Evolutionary conservation across 92 coral and sea anemone genomes (phyloP).

Genomic region (Epizoanthus ramosus): DNA sequence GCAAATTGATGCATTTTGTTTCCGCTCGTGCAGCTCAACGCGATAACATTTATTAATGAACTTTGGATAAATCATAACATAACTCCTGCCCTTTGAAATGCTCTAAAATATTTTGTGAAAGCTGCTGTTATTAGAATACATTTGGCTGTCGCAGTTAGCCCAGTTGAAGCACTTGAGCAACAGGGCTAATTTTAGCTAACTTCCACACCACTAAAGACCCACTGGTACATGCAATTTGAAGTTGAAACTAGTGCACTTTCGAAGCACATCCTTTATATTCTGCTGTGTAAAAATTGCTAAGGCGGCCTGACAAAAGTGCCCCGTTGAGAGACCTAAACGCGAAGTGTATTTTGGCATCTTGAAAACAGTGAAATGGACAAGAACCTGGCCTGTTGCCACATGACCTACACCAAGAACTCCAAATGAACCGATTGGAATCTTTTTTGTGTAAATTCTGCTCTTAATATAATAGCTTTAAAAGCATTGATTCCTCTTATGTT

Average conservation of each 20-base stretch:
- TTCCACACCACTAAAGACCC: not conserved
- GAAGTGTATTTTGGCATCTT: too few species aligned
- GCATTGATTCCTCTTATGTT: too few species aligned
- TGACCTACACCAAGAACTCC: too few species aligned
- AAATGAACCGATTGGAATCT: too few species aligned
- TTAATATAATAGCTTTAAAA: too few species aligned
- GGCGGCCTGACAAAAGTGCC: too few species aligned
- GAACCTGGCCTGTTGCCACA: too few species aligned
- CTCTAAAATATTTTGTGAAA: not conserved
- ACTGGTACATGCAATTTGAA: slow-evolving; percentile 36
- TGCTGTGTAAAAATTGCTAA: too few species aligned
- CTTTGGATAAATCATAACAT: slow-evolving; percentile 15
- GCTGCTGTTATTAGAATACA: not conserved
- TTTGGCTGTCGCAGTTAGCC: slow-evolving; percentile 4
- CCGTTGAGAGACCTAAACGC: too few species aligned
- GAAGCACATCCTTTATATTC: not conserved
- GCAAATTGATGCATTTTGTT: slow-evolving; percentile 37
- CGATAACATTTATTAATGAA: slow-evolving; percentile 22
- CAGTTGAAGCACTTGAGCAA: slow-evolving; percentile 18
- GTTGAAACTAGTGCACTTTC: slow-evolving; percentile 5
- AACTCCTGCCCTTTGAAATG: not conserved
- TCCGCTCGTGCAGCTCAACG: slow-evolving; percentile 42
- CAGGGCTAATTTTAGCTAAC: slow-evolving; percentile 23
- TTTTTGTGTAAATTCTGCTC: too few species aligned
- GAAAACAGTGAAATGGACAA: too few species aligned